These are phyloP conservation scores for Dendroctonus valens DNA, from an alignment of 1,140 invertebrate species.

Conservation along the genomic window DNA sequence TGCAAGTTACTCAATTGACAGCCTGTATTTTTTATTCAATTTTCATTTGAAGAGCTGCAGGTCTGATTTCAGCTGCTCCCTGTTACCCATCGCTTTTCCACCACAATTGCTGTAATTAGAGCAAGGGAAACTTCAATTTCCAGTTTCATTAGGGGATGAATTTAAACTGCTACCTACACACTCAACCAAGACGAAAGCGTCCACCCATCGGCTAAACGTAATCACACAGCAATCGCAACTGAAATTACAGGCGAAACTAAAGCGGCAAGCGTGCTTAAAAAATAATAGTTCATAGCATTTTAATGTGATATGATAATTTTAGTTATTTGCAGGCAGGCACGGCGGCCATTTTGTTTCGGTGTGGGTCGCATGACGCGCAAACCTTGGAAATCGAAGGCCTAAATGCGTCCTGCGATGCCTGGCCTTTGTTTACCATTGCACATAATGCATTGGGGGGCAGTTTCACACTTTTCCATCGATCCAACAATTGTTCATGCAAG, in stretches of 20 bases:
- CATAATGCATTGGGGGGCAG: slow-evolving; percentile 10
- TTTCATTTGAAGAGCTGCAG: too few species aligned
- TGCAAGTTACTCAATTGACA: too few species aligned
- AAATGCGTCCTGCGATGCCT: slow-evolving; percentile 11
- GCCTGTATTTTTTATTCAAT: too few species aligned
- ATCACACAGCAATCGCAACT: background rate
- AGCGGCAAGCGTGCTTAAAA: slow-evolving; percentile 39
- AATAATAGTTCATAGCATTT: slow-evolving; percentile 43
- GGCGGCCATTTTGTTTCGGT: slow-evolving; percentile 43
- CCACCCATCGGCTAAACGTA: background rate
- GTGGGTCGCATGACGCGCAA: slow-evolving; percentile 42
- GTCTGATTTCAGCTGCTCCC: too few species aligned
- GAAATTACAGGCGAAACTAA: slow-evolving; percentile 40
- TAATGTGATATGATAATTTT: slow-evolving; percentile 47
- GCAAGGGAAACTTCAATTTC: too few species aligned
- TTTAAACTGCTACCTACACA: too few species aligned
- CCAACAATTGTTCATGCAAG: slow-evolving; percentile 2
- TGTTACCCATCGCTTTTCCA: too few species aligned
- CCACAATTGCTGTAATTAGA: too few species aligned
- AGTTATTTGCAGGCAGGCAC: slow-evolving; percentile 43
- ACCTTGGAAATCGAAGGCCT: slow-evolving; percentile 37
- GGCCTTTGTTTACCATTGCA: slow-evolving; percentile 17
- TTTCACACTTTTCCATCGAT: slow-evolving; percentile 14
- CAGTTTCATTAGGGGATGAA: too few species aligned
- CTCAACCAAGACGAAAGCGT: too few species aligned